Percentiles rank a stretch among this genome's conserved stretches.
phyloP scores from a whole-genome alignment of 35 echinoderm and acorn worm genomes.

The Apostichopus parvimensis region DNA sequence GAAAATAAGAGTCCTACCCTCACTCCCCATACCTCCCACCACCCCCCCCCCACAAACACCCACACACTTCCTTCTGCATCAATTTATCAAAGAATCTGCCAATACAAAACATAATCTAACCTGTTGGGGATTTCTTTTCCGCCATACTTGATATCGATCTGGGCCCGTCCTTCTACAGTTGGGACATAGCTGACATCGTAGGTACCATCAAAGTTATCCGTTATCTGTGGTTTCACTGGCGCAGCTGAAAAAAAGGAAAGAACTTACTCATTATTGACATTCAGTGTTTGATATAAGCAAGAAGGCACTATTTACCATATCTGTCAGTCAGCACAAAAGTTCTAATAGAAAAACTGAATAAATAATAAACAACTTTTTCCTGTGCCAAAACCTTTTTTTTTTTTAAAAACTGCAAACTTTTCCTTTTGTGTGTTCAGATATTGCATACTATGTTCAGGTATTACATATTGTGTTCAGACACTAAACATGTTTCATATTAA shows the following conservation, averaged over 20 bases:
- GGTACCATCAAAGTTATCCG: slow-evolving; percentile 93
- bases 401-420: too few relatives aligned
- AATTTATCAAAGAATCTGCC: background rate
- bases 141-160: slow-evolving; percentile 91
- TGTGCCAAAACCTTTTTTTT: too few relatives aligned
- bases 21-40: background rate
- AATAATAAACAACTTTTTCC: too few relatives aligned
- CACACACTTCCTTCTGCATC: background rate
- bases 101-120: slow-evolving; percentile 42
- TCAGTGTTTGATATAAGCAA: background rate
- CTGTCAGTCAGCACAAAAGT: too few relatives aligned
- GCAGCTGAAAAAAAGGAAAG: slow-evolving; percentile 50
- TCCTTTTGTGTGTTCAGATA: too few relatives aligned
- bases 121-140: slow-evolving; percentile 87
- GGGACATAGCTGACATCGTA: slow-evolving; percentile 94
- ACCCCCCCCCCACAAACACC: background rate
- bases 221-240: slow-evolving; percentile 78
- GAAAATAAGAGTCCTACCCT: background rate
- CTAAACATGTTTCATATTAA: too few relatives aligned
- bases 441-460: too few relatives aligned
- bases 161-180: slow-evolving; percentile 76
- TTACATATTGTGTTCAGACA: too few relatives aligned
- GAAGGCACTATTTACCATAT: too few relatives aligned
- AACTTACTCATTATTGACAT: background rate
- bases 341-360: too few relatives aligned